A percentile compares a stretch with the other conserved stretches of the same genome.
Conservation (phyloP, 2,113 vertebrate genomes). For the Coreoperca whiteheadi region DNA sequence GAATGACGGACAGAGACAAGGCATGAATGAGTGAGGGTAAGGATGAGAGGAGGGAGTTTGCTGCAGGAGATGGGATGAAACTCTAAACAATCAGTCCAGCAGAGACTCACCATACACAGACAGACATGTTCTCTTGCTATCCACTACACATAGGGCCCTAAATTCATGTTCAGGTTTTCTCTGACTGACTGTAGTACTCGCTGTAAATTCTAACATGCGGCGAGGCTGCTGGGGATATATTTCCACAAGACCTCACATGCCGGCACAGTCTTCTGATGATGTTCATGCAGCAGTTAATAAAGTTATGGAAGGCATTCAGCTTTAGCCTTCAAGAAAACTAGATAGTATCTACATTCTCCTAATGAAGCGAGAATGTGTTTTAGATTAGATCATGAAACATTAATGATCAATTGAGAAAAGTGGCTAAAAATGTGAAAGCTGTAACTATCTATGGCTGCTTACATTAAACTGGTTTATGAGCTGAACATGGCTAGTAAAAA, state of each 20-base stretch:
- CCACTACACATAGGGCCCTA: not conserved
- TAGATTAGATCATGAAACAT: not conserved
- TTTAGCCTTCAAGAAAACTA: constrained; percentile 21
- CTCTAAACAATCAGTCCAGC: constrained; percentile 46
- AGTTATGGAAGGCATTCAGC: constrained; percentile 45
- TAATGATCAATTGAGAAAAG: constrained; percentile 4
- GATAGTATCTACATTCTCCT: not conserved
- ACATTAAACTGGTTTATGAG: not conserved
- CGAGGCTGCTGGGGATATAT: constrained; percentile 5
- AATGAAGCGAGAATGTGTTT: not conserved
- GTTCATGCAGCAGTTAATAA: constrained; percentile 52
- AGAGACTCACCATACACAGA: constrained; percentile 35
- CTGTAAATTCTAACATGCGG: constrained; percentile 54
- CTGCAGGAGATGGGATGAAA: constrained; percentile 39
- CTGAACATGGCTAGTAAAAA: not conserved
- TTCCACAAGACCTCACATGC: constrained; percentile 49
- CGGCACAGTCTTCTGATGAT: constrained; percentile 31
- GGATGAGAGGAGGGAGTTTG: constrained; percentile 1
- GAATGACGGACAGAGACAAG: constrained; percentile 20
- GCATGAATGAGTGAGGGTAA: constrained; percentile 17
- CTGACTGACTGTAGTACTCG: constrained; percentile 4
- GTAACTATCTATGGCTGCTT: not conserved
- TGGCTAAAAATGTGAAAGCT: not conserved
- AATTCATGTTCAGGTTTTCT: not conserved
- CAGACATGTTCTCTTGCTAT: constrained; percentile 47